Evolutionary conservation across 1,140 invertebrate genomes (phyloP).

Genomic region (Bombus consobrinus): DNA sequence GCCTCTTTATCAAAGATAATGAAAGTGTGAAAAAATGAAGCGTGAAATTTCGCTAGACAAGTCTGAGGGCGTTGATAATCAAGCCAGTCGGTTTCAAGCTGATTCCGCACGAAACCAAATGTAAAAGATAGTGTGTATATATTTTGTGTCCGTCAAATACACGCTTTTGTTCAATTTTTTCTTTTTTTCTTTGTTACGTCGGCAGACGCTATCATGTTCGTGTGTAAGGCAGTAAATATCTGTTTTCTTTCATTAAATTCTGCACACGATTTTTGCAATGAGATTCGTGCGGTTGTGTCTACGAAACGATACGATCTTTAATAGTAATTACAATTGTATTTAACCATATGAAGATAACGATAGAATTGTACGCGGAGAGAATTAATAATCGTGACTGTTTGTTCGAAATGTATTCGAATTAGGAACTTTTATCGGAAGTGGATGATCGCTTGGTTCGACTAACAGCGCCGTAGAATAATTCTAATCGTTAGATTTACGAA

Average conservation of each 20-base stretch:
- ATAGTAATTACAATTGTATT: background rate
- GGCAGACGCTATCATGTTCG: background rate
- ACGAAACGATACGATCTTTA: background rate
- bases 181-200: background rate
- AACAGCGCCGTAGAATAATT: conserved; percentile 16
- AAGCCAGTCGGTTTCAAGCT: conserved; percentile 26
- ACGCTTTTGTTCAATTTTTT: conserved; percentile 9
- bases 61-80: conserved; percentile 14
- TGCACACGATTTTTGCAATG: background rate
- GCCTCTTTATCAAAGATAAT: background rate
- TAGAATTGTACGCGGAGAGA: background rate
- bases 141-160: background rate
- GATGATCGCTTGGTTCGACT: background rate
- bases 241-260: background rate
- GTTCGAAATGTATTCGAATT: background rate
- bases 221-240: background rate
- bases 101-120: conserved; percentile 1
- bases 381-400: background rate
- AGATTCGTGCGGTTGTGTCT: conserved; percentile 2
- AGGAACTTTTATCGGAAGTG: background rate
- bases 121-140: background rate
- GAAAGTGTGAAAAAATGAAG: background rate
- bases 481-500: conserved; percentile 4
- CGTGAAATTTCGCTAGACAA: conserved; percentile 17
- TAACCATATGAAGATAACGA: background rate